A percentile compares a stretch with the other conserved stretches of the same genome.
Conservation (phyloP, 2,113 vertebrate genomes). For the Aphyosemion australe region DNA sequence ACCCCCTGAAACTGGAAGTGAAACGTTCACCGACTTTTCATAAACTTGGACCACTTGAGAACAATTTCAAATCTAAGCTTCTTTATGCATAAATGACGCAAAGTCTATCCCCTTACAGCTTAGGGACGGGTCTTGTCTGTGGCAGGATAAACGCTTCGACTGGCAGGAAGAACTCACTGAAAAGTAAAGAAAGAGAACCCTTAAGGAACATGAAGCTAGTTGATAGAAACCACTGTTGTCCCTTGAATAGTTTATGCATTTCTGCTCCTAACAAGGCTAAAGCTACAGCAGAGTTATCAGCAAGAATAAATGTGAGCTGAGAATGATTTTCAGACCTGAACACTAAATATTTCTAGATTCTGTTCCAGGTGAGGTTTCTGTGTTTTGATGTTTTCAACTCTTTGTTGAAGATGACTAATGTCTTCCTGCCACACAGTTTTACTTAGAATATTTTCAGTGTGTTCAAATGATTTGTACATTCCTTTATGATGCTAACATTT, state of each 20-base stretch:
- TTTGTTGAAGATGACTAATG: not conserved
- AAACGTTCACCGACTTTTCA: slow-evolving; percentile 58
- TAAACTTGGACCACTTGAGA: slow-evolving; percentile 64
- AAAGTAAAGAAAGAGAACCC: slow-evolving; percentile 19
- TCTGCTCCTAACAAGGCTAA: slow-evolving; percentile 4
- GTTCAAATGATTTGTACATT: not conserved
- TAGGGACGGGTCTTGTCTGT: slow-evolving; percentile 35
- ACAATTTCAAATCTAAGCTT: slow-evolving; percentile 64
- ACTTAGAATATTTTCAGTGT: not conserved
- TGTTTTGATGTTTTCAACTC: too few species aligned
- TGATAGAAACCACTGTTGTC: slow-evolving; percentile 1
- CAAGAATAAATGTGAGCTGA: too few species aligned
- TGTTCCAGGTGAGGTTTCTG: not conserved
- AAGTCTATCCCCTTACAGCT: slow-evolving; percentile 64
- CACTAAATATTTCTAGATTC: not conserved
- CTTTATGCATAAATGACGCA: slow-evolving; percentile 63
- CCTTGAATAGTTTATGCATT: slow-evolving; percentile 29
- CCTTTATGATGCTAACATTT: not conserved
- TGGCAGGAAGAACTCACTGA: slow-evolving; percentile 29
- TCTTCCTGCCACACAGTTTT: not conserved
- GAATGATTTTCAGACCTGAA: not conserved
- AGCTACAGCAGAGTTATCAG: slow-evolving; percentile 12
- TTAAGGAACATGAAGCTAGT: slow-evolving; percentile 15
- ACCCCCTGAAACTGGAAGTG: slow-evolving; percentile 52
- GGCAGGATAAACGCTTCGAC: slow-evolving; percentile 32